Base-by-base conservation (phyloP, 2,113 vertebrate genomes). In the Apodemus speciosus region DNA sequence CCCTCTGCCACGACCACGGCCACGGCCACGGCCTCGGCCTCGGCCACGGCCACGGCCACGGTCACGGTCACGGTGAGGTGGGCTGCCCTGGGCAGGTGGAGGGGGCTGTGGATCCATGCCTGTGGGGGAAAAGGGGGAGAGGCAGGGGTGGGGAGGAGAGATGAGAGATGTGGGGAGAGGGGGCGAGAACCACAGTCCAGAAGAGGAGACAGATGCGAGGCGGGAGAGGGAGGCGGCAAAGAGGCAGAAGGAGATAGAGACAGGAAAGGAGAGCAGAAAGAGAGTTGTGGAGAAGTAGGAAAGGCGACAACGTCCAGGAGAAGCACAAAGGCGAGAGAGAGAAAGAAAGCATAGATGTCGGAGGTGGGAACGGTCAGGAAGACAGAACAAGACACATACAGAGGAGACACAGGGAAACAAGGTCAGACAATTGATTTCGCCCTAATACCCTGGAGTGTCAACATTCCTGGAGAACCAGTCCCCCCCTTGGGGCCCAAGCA, bases 21-120 rank as follows among this genome's bases (percentile, higher is more conserved):
- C 97, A 0, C 97, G 40, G 0, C 97, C 97, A 0, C 97, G 95
- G 32, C 97, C 97, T 0, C 97, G 92, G 84, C 84, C 84, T 10
- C 85, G 85, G 32, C 95, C 97, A 0, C 96, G 89, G 77, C 97
- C 95, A 0, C 96, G 89, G 71, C 95, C 96, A 0, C 97, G 60
- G 23, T 18, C 56, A 56, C 56, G 60, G 60, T 62, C 64, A 66
- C 64, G 96, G 73, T 88, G 94, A 75, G 95, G 93, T 15, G 95
- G 91, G 77, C 95, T 95, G 88, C 96, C 96, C 94, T 96, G 97
- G 79, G 93, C 94, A 0, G 96, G 97, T 11, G 95, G 96, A 85
- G 96, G 96, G 64, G 97, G 95, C 91, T 96, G 97, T 49, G 97
- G 97, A 88, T 97, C 97, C 97, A 97, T 97, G 69, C 92, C 97